Base-by-base conservation (phyloP, 2,797 vertebrate species). In the Pipistrellus pipistrellus region DNA sequence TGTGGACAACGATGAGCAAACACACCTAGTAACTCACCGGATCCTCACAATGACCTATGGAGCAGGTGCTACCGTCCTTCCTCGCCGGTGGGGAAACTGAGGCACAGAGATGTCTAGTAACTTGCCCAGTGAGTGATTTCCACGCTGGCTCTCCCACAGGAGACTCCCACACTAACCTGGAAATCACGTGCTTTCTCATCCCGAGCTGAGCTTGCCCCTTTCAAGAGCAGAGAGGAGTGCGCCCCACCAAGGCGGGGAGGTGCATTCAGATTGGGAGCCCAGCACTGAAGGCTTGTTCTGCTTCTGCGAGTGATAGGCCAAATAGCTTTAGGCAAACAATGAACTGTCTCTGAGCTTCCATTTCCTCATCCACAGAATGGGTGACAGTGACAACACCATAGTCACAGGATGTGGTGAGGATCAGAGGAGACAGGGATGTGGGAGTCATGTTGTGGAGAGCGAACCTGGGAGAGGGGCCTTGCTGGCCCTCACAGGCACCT, bases 171-270 rank as follows among this genome's bases (percentile, higher is more conserved):
- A 27, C 57, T 59, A 27, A 59, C 25, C 23, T 59, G 21, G 17
- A 85, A 38, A 0, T 0, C 1, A 51, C 69, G 51, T 38, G 14
- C 51, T 46, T 53, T 86, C 68, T 81, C 66, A 51, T 62, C 14
- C 69, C 14, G 25, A 18, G 48, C 55, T 51, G 21, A 7, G 9
- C 25, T 48, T 6, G 10, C 2, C 20, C n/a, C 59, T 55, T 66
- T 32, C 25, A 59, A 48, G 71, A 83, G 15, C 44, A 32, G 21
- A 32, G 17, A 69, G 30, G 51, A 69, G 27, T 8, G n/a, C 5
- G 23, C 4, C 17, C 0, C 2, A 18, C 18, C 30, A 5, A n/a
- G 23, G 6, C 9, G 2, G 44, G 44, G 44, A 9, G 17, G 14
- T 4, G 12, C 38, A 4, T 11, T 46, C 23, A 6, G 41, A 21